Evolutionary conservation across 2,888 invertebrate genomes (phyloP), one percentile per base, ranked within the genome.

Genomic region (Drosophila mimica): DNA sequence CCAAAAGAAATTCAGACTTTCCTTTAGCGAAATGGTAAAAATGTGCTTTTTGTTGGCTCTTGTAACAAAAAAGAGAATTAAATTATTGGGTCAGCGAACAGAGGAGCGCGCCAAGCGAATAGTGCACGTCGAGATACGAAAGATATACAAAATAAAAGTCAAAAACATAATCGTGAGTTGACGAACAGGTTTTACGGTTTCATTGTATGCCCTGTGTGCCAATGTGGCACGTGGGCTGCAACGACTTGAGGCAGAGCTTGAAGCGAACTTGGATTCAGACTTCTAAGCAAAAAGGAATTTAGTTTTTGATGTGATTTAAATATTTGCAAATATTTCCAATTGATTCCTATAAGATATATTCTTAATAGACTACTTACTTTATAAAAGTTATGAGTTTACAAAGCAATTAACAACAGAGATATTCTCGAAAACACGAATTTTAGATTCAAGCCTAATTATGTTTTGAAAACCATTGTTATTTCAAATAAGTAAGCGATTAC

Each of bases 181-280:
- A 86, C 79, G 86, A 88, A 90, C 87, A 83, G 89, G 90, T 87
- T 87, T 90, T 81, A 79, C 70, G 78, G 71, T 85, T 82, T 69
- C 70, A 74, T 77, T 74, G 40, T 56, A 59, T 69, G 62, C 81
- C 81, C 78, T 74, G 33, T 48, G 36, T 38, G 13, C 11, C 38
- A 38, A 48, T 46, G 33, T 40, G 43, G 28, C 52, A 49, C 30
- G 61, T 43, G 13, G 80, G 76, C 76, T 62, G 59, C 57, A 43
- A 34, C 33, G 46, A 46, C 34, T 54, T 25, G 38, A 4, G 13
- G 51, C 33, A 25, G 11, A 17, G 25, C 9, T 20, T 36, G 46
- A n/a, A 31, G 46, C n/a, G 11, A 20, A 25, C 34, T 13, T 25
- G 5, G 8, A 20, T 15, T 9, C 2, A 5, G 3, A 30, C 4